Conservation (phyloP, 2,888 invertebrate species). For the Noctua pronuba region DNA sequence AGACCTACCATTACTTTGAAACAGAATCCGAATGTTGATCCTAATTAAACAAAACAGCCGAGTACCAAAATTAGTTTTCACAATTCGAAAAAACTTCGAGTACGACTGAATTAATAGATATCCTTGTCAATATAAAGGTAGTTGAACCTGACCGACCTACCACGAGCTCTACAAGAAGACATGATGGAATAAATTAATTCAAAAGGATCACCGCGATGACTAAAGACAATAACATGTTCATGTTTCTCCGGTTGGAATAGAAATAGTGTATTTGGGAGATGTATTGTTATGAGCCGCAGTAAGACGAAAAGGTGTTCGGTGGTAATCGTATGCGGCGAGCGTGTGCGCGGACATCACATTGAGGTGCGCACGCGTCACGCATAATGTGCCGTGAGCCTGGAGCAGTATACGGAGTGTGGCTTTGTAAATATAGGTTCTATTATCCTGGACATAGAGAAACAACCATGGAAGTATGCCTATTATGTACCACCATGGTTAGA, state of each 20-base stretch:
- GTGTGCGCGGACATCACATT: constrained; percentile 77
- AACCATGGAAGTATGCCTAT: too few relatives aligned
- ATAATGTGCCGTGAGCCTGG: constrained; percentile 75
- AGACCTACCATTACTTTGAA: background rate
- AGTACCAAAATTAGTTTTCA: too few relatives aligned
- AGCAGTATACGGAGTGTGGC: constrained; percentile 52
- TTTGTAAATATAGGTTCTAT: background rate
- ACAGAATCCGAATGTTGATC: background rate
- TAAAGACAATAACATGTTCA: constrained; percentile 43
- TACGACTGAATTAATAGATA: background rate
- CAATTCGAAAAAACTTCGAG: background rate
- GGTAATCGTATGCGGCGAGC: constrained; percentile 82
- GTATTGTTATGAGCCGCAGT: constrained; percentile 48
- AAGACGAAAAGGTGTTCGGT: constrained; percentile 55
- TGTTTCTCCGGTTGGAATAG: constrained; percentile 51
- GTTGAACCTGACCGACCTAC: constrained; percentile 27
- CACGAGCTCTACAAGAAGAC: background rate
- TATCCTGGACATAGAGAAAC: background rate
- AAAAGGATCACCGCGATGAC: constrained; percentile 42
- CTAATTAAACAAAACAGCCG: background rate
- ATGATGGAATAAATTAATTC: constrained; percentile 26
- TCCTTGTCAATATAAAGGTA: constrained; percentile 6
- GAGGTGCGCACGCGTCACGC: constrained; percentile 85
- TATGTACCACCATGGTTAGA: too few relatives aligned
- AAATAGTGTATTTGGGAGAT: constrained; percentile 59